Evolutionary conservation across 1,140 invertebrate species (phyloP).

Genomic region (Plodia interpunctella): DNA sequence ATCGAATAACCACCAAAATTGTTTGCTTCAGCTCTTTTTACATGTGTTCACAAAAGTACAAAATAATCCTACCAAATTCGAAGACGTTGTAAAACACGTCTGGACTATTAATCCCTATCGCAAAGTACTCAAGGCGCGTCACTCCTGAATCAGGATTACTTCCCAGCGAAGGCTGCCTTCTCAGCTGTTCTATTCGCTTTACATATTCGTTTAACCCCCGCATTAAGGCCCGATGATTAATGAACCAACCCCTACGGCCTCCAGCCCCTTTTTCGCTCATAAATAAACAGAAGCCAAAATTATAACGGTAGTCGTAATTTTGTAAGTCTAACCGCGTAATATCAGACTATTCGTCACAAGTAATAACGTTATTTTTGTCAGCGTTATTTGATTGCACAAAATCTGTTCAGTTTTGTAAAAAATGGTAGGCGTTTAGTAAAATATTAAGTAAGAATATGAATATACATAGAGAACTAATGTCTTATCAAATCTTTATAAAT

Average conservation of each 20-base stretch:
- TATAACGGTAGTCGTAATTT: conserved; percentile 31
- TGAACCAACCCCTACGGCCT: conserved; percentile 46
- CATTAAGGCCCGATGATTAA: conserved; percentile 64
- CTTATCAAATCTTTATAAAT: no score
- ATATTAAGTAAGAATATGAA: no score
- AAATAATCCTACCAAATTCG: neutral
- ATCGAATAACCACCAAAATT: no score
- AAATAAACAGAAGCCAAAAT: conserved; percentile 60
- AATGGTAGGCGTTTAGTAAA: no score
- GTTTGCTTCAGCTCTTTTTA: no score
- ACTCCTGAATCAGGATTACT: conserved; percentile 45
- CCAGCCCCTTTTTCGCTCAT: conserved; percentile 46
- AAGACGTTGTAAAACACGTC: neutral
- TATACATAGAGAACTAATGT: no score
- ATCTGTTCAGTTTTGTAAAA: no score
- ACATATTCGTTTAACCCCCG: conserved; percentile 58
- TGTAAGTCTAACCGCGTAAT: conserved; percentile 4
- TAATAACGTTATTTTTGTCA: neutral
- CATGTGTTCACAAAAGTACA: neutral
- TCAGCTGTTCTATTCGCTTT: conserved; percentile 44
- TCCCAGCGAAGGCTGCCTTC: conserved; percentile 49
- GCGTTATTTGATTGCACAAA: no score
- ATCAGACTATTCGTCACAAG: neutral
- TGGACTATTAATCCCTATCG: conserved; percentile 1
- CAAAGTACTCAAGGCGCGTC: conserved; percentile 21